Percentiles rank a stretch among this genome's conserved stretches.
These are phyloP conservation scores for Macrotis lagotis DNA, from an alignment of 2,113 vertebrate species.

Conservation along the genomic window DNA sequence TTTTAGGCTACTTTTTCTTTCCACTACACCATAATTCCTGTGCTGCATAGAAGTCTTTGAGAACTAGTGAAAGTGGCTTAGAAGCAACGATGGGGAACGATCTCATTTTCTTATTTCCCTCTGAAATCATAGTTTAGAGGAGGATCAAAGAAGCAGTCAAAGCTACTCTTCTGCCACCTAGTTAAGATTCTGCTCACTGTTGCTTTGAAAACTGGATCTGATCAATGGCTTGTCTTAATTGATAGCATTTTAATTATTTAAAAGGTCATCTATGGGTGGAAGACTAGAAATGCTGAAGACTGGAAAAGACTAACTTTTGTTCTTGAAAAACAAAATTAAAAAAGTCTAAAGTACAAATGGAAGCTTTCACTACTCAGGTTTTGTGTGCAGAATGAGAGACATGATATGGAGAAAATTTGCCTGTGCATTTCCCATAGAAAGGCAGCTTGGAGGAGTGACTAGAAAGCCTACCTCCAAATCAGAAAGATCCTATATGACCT, in stretches of 20 bases:
- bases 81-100: conserved; percentile 26
- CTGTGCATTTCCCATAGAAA: neutral
- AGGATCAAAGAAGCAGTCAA: conserved; percentile 56
- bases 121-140: neutral
- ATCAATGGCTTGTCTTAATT: conserved; percentile 60
- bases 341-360: neutral
- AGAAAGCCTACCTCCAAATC: neutral
- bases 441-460: neutral
- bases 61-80: conserved; percentile 6
- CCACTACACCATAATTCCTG: neutral
- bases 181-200: conserved; percentile 55
- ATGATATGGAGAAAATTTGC: neutral
- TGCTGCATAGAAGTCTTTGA: neutral
- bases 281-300: conserved; percentile 8
- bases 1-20: neutral
- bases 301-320: conserved; percentile 1
- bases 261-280: conserved; percentile 64
- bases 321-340: conserved; percentile 50
- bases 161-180: conserved; percentile 34
- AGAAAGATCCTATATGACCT: neutral
- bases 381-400: neutral
- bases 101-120: conserved; percentile 28
- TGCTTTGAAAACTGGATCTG: conserved; percentile 58
- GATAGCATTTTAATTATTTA: conserved; percentile 70
- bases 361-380: neutral